Base-by-base conservation (phyloP, 2,888 invertebrate genomes). In the Phytoseiulus persimilis region DNA sequence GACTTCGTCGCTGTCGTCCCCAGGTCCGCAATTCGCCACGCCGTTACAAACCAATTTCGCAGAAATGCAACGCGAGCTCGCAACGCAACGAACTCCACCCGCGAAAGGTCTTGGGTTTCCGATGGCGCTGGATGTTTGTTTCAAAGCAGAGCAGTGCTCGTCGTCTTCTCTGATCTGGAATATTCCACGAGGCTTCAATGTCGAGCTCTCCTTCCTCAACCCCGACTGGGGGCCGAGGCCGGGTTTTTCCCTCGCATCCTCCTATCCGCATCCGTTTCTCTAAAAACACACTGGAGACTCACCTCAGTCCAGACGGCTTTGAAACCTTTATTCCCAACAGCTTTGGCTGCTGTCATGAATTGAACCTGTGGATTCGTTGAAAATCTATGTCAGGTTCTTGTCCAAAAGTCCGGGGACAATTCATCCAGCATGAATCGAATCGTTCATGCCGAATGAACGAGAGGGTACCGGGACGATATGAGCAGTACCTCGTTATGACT, bases 221-320 rank as follows among this genome's bases (percentile, higher is more conserved):
- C 31, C 83, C 83, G 18, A 90, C 83, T 39, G 9, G 3, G 39
- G 5, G n/a, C 89, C 31, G 39, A 90, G 31, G n/a, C n/a, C n/a
- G n/a, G n/a, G n/a, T n/a, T n/a, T 33, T 31, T 83, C 45, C 31
- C 11, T 28, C 28, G 83, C 46, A 5, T 9, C n/a, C 23, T 39
- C 28, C n/a, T 83, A 14, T 23, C 18, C 65, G 65, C 65, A 2
- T 2, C 65, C 65, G 65, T 23, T 18, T 39, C 39, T 39, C 39
- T 65, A n/a, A n/a, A n/a, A n/a, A n/a, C n/a, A n/a, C n/a, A n/a
- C n/a, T 65, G 1, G 65, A 28, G 14, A 90, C 93, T 93, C 92
- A 98, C 95, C 94, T 98, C 98, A 90, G 98, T 98, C 98, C 98
- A 98, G 90, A 97, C 95, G 89, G 97, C 96, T 92, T 96, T 95